Percentiles rank a stretch among this genome's conserved stretches.
These are phyloP conservation scores for Pollenia angustigena DNA, from an alignment of 2,888 invertebrate species.

Conservation along the genomic window DNA sequence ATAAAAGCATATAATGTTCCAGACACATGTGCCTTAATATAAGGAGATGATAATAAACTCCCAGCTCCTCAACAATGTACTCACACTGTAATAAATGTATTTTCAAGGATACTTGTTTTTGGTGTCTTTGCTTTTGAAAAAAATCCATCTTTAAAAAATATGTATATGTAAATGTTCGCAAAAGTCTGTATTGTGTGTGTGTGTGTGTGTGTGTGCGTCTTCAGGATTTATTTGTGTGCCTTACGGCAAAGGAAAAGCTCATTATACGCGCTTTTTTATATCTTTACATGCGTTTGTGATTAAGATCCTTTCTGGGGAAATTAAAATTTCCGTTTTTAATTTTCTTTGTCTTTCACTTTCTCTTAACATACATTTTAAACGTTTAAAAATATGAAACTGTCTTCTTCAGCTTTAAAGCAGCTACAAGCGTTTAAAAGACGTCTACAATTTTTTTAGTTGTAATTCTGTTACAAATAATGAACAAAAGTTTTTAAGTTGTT, in stretches of 20 bases:
- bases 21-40: not conserved
- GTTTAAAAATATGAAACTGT: not conserved
- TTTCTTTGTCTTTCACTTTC: not conserved
- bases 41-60: too few relatives aligned
- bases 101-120: too few relatives aligned
- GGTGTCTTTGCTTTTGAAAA: not conserved
- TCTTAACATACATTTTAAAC: not conserved
- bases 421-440: not conserved
- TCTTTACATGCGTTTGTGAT: not conserved
- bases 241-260: slow-evolving; percentile 53
- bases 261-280: slow-evolving; percentile 52
- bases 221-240: slow-evolving; percentile 33
- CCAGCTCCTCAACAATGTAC: too few relatives aligned
- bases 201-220: not conserved
- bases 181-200: too few relatives aligned
- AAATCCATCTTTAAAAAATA: not conserved
- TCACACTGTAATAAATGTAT: too few relatives aligned
- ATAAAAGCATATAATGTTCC: not conserved
- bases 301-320: slow-evolving; percentile 48
- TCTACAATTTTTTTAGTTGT: too few relatives aligned
- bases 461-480: too few relatives aligned
- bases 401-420: not conserved
- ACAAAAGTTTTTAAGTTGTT: too few relatives aligned
- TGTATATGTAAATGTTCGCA: not conserved
- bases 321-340: slow-evolving; percentile 31